Evolutionary conservation across 2,888 invertebrate genomes (phyloP).

Genomic region (Geophilus truncorum): DNA sequence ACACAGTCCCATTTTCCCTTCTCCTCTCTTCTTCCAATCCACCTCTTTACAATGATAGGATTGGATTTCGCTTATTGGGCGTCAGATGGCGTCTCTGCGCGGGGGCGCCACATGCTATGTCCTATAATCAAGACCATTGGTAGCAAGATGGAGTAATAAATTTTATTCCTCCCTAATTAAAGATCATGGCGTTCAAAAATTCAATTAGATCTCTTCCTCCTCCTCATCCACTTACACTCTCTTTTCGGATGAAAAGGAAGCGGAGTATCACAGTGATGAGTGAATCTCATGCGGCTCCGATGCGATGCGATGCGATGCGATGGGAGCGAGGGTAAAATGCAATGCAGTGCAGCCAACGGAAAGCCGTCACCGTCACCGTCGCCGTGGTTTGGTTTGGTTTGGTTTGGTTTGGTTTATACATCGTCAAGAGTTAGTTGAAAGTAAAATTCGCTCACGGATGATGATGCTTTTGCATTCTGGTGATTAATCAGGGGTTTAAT

Average conservation of each 20-base stretch:
- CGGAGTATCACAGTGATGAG: slow-evolving; percentile 2
- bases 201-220: slow-evolving; percentile 10
- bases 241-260: background rate
- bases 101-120: slow-evolving; percentile 15
- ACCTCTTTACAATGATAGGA: slow-evolving; percentile 1
- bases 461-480: background rate
- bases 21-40: background rate
- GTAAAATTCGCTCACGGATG: background rate
- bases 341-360: background rate
- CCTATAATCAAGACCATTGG: slow-evolving; percentile 23
- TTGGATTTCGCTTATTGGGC: slow-evolving; percentile 19
- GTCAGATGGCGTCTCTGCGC: background rate
- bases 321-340: background rate
- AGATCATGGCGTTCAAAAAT: slow-evolving; percentile 25
- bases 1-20: background rate
- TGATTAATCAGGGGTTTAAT: slow-evolving; percentile 1
- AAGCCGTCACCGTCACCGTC: no score
- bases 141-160: slow-evolving; percentile 22
- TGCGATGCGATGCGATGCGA: no score
- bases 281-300: background rate
- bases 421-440: no score
- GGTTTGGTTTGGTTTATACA: no score
- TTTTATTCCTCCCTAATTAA: slow-evolving; percentile 19
- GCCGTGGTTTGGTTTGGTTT: no score
- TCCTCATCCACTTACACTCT: background rate